These are phyloP conservation scores for Hypotaenidia okinawae DNA, from an alignment of 2,797 vertebrate species.

Conservation along the genomic window DNA sequence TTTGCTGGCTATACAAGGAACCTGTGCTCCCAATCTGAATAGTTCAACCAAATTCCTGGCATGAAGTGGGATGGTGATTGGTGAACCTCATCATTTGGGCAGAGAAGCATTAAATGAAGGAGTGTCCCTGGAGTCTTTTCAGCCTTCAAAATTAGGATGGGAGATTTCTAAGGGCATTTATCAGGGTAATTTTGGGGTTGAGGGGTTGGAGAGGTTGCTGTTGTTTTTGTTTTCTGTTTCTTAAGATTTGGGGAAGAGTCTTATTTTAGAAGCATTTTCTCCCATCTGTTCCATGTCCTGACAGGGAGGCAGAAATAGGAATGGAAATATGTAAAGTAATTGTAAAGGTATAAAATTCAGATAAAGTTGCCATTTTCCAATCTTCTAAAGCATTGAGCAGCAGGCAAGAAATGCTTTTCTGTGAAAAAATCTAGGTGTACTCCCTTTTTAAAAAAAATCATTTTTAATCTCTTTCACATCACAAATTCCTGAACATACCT, in stretches of 20 bases:
- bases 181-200: not conserved
- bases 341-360: not conserved
- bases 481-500: not conserved
- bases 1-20: not conserved
- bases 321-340: not conserved
- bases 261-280: not conserved
- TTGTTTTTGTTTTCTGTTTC: not conserved
- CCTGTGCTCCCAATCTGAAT: not conserved
- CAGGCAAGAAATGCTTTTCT: not conserved
- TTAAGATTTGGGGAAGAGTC: not conserved
- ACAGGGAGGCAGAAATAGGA: not conserved
- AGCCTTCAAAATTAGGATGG: not conserved
- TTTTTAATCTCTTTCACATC: not conserved
- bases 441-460: too few species aligned
- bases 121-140: not conserved
- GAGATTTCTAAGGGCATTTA: not conserved
- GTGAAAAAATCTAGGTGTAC: not conserved
- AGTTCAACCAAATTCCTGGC: not conserved
- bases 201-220: not conserved
- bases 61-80: not conserved
- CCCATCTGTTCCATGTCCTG: not conserved
- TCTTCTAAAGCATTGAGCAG: not conserved
- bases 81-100: not conserved
- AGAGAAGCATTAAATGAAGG: not conserved
- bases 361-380: not conserved